Base-by-base conservation (phyloP, 1,140 invertebrate species). In the Stegodyphus mimosarum region DNA sequence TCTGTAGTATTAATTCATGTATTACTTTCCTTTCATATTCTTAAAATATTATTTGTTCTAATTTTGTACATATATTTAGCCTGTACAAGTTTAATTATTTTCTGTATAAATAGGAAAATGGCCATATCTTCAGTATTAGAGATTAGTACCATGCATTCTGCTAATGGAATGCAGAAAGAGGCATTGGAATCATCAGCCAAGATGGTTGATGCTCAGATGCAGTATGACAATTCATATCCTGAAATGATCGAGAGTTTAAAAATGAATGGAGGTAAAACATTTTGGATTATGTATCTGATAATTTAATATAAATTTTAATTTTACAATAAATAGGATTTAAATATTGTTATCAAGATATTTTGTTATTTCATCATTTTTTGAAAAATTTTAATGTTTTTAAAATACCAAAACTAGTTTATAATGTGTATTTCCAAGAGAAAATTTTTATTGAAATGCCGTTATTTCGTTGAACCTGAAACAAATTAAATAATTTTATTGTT, bases 131-230 rank as follows among this genome's bases (percentile, higher is more conserved):
- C 15, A 10, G 17, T 49, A 49, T 48, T 48, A 71, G 71, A 74
- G 6, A 66, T 53, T 52, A 60, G 55, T 60, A 72, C 33, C 15
- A 15, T 17, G 53, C 60, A 69, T 76, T 60, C 73, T 5, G 48
- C 33, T n/a, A 51, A 53, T 60, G 52, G 64, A 50, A 64, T 75
- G 11, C 72, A 71, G 48, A 86, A 84, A 52, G 87, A 88, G 69
- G 88, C 87, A 17, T 71, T 89, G 75, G 88, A 89, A 69, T 64
- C 85, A 5, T 94, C 94, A 77, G 94, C 94, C 7, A 93, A 94
- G 89, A 93, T 94, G 89, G 91, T 96, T 10, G 94, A 95, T 89
- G 94, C 93, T 89, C 94, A 93, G 83, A 92, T 95, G 85, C 90
- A 90, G 64, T 91, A 92, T 83, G 95, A 96, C 89, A 94, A 92